These are phyloP conservation scores for Pachyramphus minor DNA, from an alignment of 2,113 vertebrate species.

Conservation along the genomic window DNA sequence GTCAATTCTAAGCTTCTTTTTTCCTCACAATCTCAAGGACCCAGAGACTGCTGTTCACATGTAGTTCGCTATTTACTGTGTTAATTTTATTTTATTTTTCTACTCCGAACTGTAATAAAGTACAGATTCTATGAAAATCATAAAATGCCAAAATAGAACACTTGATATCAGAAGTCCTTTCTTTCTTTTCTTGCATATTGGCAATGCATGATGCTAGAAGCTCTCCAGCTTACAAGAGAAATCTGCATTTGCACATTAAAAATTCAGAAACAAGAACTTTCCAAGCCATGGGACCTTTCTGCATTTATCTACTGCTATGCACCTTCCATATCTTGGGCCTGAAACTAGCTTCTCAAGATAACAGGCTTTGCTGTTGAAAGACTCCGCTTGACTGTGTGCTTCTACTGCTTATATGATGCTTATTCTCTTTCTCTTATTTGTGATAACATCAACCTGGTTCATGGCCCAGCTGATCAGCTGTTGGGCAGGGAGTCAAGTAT, in stretches of 20 bases:
- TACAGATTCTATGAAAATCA: not conserved
- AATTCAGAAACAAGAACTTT: not conserved
- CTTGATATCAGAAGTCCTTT: not conserved
- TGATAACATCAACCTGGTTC: not conserved
- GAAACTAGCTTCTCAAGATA: not conserved
- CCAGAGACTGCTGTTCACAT: not conserved
- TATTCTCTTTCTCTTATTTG: not conserved
- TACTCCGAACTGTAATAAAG: not conserved
- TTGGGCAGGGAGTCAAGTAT: not conserved
- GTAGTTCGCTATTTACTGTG: not conserved
- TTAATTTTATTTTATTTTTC: not conserved
- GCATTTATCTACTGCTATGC: not conserved
- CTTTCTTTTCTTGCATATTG: not conserved
- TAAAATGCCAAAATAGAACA: not conserved
- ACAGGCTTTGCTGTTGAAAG: not conserved
- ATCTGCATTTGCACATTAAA: not conserved
- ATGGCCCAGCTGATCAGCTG: not conserved
- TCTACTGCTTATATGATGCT: not conserved
- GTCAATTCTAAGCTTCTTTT: not conserved
- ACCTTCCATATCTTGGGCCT: not conserved
- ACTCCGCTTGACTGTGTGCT: not conserved
- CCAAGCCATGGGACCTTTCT: not conserved
- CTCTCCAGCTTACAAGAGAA: not conserved
- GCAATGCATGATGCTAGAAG: not conserved
- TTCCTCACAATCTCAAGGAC: not conserved